Evolutionary conservation across 2,888 invertebrate genomes (phyloP).

Genomic region (Balanococcus diminutus): DNA sequence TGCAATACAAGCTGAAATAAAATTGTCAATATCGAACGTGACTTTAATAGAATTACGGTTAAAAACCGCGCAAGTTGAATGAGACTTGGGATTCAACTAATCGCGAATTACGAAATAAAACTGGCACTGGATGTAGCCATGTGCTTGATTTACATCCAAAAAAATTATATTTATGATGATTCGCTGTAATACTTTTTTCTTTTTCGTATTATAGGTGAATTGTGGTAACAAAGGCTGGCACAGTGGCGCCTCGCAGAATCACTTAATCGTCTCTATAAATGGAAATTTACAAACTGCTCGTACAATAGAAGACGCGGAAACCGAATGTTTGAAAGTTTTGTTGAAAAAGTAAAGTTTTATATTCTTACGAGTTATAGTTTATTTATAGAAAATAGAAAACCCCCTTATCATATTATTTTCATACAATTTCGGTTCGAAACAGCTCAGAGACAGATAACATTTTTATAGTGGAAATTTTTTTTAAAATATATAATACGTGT

Average conservation of each 20-base stretch:
- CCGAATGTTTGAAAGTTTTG: slow-evolving; percentile 30
- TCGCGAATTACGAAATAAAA: slow-evolving; percentile 11
- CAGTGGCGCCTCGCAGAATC: slow-evolving; percentile 32
- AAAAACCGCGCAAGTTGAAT: not conserved
- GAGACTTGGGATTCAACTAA: not conserved
- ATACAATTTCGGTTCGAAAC: not conserved
- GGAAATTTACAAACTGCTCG: slow-evolving; percentile 29
- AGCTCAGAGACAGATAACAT: not conserved
- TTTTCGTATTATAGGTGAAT: slow-evolving; percentile 49
- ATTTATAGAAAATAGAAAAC: not conserved
- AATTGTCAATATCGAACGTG: not conserved
- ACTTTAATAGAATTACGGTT: not conserved
- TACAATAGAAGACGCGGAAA: not conserved
- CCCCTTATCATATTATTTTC: not conserved
- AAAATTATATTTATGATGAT: slow-evolving; percentile 29
- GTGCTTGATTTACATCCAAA: slow-evolving; percentile 37
- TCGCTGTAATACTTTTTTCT: not conserved
- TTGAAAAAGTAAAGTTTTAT: slow-evolving; percentile 37
- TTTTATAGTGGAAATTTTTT: not conserved
- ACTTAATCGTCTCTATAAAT: slow-evolving; percentile 23
- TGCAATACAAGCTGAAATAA: not conserved
- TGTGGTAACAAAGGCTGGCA: slow-evolving; percentile 50
- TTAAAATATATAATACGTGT: no score
- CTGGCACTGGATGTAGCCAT: slow-evolving; percentile 11
- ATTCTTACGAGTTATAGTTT: not conserved